Base-by-base conservation (phyloP, 2,888 invertebrate genomes). In the Leucophenga montana region DNA sequence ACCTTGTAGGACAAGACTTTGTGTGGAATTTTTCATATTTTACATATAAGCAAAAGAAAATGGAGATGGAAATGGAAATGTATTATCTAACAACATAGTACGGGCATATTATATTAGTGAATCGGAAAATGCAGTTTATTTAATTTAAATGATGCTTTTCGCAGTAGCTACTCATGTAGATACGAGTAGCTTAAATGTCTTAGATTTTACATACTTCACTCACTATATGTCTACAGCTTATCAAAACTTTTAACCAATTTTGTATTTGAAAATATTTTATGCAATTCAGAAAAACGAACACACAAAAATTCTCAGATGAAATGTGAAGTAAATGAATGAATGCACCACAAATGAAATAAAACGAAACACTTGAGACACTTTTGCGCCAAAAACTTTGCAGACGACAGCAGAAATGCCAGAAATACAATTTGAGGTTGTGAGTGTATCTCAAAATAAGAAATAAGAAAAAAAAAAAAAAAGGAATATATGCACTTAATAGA, bases 11-110 rank as follows among this genome's bases (percentile, higher is more conserved):
- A 46, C 57, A 67, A 14, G 57, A 20, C 18, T 82, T 82, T 80
- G 75, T 82, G 77, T 74, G 78, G 74, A 75, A 75, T n/a, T 77
- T 79, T 79, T 78, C 83, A 81, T 81, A 81, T 83, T 83, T 81
- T 76, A 83, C 79, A 73, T 73, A 73, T 79, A 71, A 78, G 69
- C 71, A 39, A 69, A 73, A 67, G 68, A 72, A 61, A 59, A 61
- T 50, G 27, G 53, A 65, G 68, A 74, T 20, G 66, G 22, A 73
- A 57, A 69, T 22, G 13, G 48, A 48, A 48, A 48, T 48, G 16
- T 8, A 46, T n/a, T n/a, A n/a, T n/a, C n/a, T n/a, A n/a, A n/a
- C n/a, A n/a, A n/a, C n/a, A n/a, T n/a, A n/a, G n/a, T n/a, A n/a
- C n/a, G n/a, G n/a, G n/a, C n/a, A n/a, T n/a, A n/a, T n/a, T n/a